Conservation (phyloP, 2,113 vertebrate species). For the Ceuthmochares aereus region DNA sequence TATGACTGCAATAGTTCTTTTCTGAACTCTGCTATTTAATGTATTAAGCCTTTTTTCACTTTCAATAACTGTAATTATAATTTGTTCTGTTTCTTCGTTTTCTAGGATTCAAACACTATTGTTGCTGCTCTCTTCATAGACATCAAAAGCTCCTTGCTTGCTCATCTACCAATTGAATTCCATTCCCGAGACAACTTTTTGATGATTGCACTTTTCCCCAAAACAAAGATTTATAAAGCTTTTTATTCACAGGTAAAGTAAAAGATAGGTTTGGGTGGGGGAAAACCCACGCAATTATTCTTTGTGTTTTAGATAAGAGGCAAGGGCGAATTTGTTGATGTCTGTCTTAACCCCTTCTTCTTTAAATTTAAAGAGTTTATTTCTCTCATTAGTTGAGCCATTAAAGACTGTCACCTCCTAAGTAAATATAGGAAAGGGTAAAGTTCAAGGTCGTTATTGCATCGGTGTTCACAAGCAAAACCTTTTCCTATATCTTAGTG, state of each 20-base stretch:
- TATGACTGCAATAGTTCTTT: not conserved
- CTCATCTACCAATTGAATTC: conserved; percentile 88
- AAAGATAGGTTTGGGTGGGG: not conserved
- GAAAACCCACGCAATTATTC: not conserved
- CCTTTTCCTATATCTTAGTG: not conserved
- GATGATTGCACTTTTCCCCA: conserved; percentile 87
- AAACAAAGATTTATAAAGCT: conserved; percentile 87
- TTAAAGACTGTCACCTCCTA: not conserved
- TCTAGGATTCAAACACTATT: conserved; percentile 84
- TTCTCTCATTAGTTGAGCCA: not conserved
- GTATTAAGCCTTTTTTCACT: not conserved
- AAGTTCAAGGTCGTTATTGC: not conserved
- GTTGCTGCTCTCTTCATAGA: conserved; percentile 88
- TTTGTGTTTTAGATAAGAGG: not conserved
- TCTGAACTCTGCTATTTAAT: not conserved
- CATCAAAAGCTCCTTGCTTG: conserved; percentile 81
- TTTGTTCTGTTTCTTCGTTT: not conserved
- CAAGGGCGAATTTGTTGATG: not conserved
- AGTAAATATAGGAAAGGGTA: not conserved
- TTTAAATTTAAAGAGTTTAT: not conserved
- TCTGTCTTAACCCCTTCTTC: not conserved
- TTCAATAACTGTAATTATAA: not conserved
- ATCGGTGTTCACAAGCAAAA: not conserved
- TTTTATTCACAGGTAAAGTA: conserved; percentile 90
- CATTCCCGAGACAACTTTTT: conserved; percentile 80